Evolutionary conservation across 2,888 invertebrate genomes (phyloP), one percentile per base, ranked within the genome.

Genomic region (Tribolium freemani): DNA sequence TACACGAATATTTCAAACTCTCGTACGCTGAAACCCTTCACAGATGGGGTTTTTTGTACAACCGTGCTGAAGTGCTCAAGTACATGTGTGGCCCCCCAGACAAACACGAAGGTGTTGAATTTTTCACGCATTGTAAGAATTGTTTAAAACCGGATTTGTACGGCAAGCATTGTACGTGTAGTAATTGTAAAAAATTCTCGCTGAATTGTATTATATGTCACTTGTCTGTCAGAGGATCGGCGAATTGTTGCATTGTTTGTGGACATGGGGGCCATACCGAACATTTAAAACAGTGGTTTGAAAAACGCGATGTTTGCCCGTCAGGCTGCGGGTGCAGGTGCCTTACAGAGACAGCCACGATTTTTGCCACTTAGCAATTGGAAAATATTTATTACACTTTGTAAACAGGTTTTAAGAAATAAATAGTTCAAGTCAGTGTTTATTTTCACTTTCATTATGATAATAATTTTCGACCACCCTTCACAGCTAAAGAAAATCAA

Each of bases 301-400:
- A 89, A 38, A 89, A 89, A 64, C 92, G 94, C 84, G 91, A 90
- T 67, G 88, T 92, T 5, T 98, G 98, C 81, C 95, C 98, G 0
- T 93, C 95, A 1, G 97, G 97, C 26, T 98, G 98, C 87, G 97
- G 97, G 21, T 98, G 98, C 86, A 89, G 90, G 76, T 98, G 98
- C 85, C 88, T 96, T 70, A 89, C 91, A 74, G 94, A 94, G 83
- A 93, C 90, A 71, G 88, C 88, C 10, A 45, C 44, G 20, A n/a
- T 64, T 31, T 64, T 64, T 44, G 48, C 48, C 10, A 48, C 48
- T 13, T 48, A 46, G 2, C 31, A 4, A 38, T 38, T 38, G 21
- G 2, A 3, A 26, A 26, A 26, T 26, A 26, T 26, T 26, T 26
- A 26, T 26, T 26, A 21, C 21, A 21, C 2, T 21, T 21, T 21